These are phyloP conservation scores for Drosophila quadrilineata DNA, from an alignment of 1,140 invertebrate genomes.

Conservation along the genomic window DNA sequence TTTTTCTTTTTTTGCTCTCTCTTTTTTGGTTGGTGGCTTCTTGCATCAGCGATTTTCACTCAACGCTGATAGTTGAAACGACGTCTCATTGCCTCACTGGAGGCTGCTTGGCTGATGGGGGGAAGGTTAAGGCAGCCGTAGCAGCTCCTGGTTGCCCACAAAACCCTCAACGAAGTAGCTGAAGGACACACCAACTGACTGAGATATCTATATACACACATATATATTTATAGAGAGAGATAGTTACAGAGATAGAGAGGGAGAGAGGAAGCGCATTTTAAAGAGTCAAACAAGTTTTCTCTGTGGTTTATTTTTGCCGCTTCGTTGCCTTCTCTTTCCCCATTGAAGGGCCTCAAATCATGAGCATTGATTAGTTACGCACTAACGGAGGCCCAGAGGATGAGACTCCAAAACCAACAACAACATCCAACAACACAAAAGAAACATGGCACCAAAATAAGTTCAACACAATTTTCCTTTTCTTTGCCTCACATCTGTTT, in stretches of 20 bases:
- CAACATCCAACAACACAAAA: background rate
- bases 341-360: slow-evolving; percentile 20
- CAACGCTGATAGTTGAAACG: slow-evolving; percentile 69
- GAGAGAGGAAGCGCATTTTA: slow-evolving; percentile 31
- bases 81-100: slow-evolving; percentile 35
- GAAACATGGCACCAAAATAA: slow-evolving; percentile 25
- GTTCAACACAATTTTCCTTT: no score
- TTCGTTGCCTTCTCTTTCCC: background rate
- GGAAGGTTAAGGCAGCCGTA: slow-evolving; percentile 16
- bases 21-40: slow-evolving; percentile 19
- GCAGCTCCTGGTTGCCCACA: background rate
- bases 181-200: slow-evolving; percentile 22
- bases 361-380: slow-evolving; percentile 60
- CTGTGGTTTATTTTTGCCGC: slow-evolving; percentile 29
- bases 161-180: background rate
- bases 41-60: slow-evolving; percentile 74
- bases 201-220: no score
- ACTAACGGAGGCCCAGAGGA: slow-evolving; percentile 1
- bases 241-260: no score
- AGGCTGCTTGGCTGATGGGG: slow-evolving; percentile 31
- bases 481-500: no score
- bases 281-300: slow-evolving; percentile 20
- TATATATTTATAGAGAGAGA: no score
- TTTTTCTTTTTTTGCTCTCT: background rate
- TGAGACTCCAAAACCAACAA: background rate